These are phyloP conservation scores for Todus mexicanus DNA, from an alignment of 2,797 vertebrate genomes.

Conservation along the genomic window DNA sequence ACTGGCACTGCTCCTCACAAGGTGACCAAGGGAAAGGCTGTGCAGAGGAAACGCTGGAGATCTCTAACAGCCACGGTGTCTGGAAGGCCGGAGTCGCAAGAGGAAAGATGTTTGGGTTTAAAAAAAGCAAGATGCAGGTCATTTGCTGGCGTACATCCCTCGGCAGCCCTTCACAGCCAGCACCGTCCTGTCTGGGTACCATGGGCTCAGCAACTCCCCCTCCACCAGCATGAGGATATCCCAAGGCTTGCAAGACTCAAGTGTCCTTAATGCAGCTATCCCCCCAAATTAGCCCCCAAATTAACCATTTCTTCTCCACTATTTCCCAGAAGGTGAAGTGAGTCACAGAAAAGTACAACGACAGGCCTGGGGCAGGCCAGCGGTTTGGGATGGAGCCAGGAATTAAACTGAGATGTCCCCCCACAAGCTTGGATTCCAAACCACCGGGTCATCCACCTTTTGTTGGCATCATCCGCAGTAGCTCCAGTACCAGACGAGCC, in stretches of 20 bases:
- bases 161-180: not conserved
- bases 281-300: not conserved
- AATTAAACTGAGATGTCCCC: not conserved
- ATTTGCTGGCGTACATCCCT: not conserved
- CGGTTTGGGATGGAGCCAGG: not conserved
- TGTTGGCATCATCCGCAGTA: not conserved
- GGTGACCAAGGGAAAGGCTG: not conserved
- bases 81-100: not conserved
- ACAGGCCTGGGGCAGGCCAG: not conserved
- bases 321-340: not conserved
- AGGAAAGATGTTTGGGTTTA: not conserved
- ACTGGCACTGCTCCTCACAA: accelerated
- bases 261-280: not conserved
- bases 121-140: not conserved
- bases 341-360: not conserved
- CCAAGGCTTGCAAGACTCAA: not conserved
- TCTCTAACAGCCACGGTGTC: not conserved
- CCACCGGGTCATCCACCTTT: not conserved
- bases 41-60: not conserved
- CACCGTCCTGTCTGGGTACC: not conserved
- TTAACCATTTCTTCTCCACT: not conserved
- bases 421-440: not conserved
- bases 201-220: not conserved
- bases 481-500: not conserved
- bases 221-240: not conserved